A percentile compares a stretch with the other conserved stretches of the same genome.
phyloP scores from a whole-genome alignment of 2,888 invertebrate species.

The Philereme vetulata region DNA sequence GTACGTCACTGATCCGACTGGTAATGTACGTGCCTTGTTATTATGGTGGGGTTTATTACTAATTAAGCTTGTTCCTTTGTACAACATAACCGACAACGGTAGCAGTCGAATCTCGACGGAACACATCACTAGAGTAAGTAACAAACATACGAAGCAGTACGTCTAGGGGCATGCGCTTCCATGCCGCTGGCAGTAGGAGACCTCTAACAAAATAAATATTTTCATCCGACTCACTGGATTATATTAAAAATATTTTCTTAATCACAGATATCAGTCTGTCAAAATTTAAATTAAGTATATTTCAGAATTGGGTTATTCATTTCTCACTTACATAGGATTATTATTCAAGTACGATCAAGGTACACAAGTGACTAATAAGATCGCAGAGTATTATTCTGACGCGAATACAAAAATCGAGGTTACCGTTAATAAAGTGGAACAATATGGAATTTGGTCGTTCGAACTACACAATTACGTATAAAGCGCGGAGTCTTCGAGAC shows the following conservation, averaged over 20 bases:
- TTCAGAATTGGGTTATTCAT: slow-evolving; percentile 81
- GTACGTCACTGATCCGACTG: slow-evolving; percentile 35
- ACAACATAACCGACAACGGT: slow-evolving; percentile 55
- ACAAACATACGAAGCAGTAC: slow-evolving; percentile 69
- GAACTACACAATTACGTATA: slow-evolving; percentile 72
- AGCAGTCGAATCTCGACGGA: slow-evolving; percentile 50
- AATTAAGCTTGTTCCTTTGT: slow-evolving; percentile 68
- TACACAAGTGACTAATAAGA: slow-evolving; percentile 82
- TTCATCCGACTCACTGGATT: slow-evolving; percentile 83
- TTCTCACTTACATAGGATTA: slow-evolving; percentile 76
- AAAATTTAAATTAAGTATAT: slow-evolving; percentile 84
- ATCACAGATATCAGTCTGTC: slow-evolving; percentile 84
- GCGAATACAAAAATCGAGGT: slow-evolving; percentile 67
- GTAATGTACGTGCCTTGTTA: slow-evolving; percentile 40
- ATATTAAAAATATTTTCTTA: slow-evolving; percentile 84
- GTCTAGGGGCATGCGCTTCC: slow-evolving; percentile 65
- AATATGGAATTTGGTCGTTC: slow-evolving; percentile 68
- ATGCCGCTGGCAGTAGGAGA: slow-evolving; percentile 78
- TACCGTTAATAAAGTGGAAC: slow-evolving; percentile 57
- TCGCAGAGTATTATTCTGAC: slow-evolving; percentile 77
- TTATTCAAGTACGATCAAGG: slow-evolving; percentile 80
- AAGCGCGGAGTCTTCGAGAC: slow-evolving; percentile 67
- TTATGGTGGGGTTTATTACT: slow-evolving; percentile 64
- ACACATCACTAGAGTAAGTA: slow-evolving; percentile 60
- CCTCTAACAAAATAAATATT: slow-evolving; percentile 82